Evolutionary conservation across 2,888 invertebrate species (phyloP), one percentile per base, ranked within the genome.

Genomic region (Pherbina coryleti): DNA sequence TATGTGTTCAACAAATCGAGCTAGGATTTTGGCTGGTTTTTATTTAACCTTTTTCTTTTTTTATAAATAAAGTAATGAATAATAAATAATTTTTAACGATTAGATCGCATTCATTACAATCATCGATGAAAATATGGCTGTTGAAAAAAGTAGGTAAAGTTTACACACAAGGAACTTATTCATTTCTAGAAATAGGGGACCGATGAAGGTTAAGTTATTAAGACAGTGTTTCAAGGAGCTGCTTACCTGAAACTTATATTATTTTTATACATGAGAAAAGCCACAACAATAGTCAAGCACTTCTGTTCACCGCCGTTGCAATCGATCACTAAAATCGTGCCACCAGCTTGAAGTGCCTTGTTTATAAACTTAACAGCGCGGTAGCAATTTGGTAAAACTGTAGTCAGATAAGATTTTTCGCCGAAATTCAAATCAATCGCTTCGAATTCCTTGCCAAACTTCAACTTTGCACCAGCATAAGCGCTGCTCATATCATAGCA

Each of bases 241-340:
- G 78, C 86, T 86, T 79, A 87, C 87, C 83, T 83, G 82, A 86
- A 87, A 78, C 82, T 85, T 72, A 84, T 83, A 81, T 86, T 85
- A 76, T 86, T 80, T 79, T 85, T 86, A 81, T 85, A 87, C 86
- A 87, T 87, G 78, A 87, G 82, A 81, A 83, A 87, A 49, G 86
- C 86, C 31, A 85, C 84, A 51, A 84, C 83, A 62, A 86, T 85
- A 2, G 86, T 86, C 57, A 86, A 73, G 78, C 86, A 86, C 80
- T 86, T 87, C 64, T 87, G 86, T 78, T 84, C 84, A 76, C 85
- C 83, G 28, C 83, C 85, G 82, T 85, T 85, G 64, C 83, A 83
- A 81, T 86, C 86, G 37, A 87, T 84, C 22, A 86, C 83, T 25
- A 87, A 75, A 57, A 86, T 84, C 9, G 82, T 83, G 11, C 85